Evolutionary conservation across 1,140 invertebrate genomes (phyloP).

Genomic region (Capitella teleta): DNA sequence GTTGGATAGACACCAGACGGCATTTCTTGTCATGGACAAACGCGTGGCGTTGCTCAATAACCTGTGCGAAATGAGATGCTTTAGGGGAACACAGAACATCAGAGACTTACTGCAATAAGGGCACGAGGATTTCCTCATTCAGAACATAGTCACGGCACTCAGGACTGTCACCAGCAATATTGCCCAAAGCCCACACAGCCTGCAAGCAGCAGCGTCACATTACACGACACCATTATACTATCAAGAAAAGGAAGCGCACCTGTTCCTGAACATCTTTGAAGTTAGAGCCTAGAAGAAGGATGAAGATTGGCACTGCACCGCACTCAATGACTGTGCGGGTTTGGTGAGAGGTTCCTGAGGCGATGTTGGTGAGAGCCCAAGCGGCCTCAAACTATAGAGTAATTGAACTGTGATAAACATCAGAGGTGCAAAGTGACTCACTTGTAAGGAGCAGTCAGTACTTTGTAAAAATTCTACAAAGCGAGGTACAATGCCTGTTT

Average conservation of each 20-base stretch:
- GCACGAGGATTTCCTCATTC: constrained; percentile 60
- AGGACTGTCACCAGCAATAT: constrained; percentile 45
- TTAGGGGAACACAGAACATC: neutral
- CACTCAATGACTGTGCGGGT: constrained; percentile 40
- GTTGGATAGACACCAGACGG: constrained; percentile 54
- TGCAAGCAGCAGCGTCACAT: constrained; percentile 45
- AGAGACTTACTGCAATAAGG: constrained; percentile 73
- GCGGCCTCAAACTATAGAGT: constrained; percentile 43
- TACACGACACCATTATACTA: neutral
- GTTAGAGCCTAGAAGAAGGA: constrained; percentile 27
- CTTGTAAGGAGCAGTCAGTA: constrained; percentile 72
- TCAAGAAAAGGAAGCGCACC: constrained; percentile 15
- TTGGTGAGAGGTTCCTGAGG: constrained; percentile 44
- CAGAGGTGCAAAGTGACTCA: too few species aligned
- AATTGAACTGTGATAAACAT: too few species aligned
- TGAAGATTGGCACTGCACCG: constrained; percentile 39
- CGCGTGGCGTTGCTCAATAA: constrained; percentile 68
- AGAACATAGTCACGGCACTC: constrained; percentile 39
- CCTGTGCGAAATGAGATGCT: constrained; percentile 43
- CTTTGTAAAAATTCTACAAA: constrained; percentile 90
- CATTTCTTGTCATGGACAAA: constrained; percentile 87
- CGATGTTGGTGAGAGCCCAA: constrained; percentile 48
- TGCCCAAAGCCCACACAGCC: constrained; percentile 45
- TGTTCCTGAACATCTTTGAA: constrained; percentile 81
- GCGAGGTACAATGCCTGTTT: constrained; percentile 85